Evolutionary conservation across 2,113 vertebrate species (phyloP).

Genomic region (Grammomys dolichurus): DNA sequence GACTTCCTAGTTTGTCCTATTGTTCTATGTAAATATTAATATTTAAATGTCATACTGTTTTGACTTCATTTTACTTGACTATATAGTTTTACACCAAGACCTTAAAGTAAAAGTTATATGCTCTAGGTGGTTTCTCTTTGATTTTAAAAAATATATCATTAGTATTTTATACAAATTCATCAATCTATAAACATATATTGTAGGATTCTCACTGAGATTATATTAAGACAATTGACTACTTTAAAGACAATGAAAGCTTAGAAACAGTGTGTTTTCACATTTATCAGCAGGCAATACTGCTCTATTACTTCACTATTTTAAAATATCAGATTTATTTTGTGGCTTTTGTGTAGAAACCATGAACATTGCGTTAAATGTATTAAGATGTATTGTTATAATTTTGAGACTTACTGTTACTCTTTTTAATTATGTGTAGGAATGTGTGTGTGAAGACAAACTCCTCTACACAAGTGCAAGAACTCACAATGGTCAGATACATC

Average conservation of each 20-base stretch:
- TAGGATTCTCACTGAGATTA: neutral
- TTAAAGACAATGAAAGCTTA: conserved; percentile 19
- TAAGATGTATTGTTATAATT: neutral
- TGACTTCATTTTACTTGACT: neutral
- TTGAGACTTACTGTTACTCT: neutral
- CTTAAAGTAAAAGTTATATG: neutral
- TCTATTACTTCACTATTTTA: neutral
- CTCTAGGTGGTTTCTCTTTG: neutral
- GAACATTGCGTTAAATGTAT: neutral
- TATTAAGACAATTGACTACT: neutral
- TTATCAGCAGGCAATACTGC: neutral
- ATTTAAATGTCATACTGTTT: neutral
- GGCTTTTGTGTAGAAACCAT: neutral
- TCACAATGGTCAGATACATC: neutral
- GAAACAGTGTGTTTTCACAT: neutral
- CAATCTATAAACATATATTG: neutral
- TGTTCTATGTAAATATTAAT: neutral
- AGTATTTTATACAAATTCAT: neutral
- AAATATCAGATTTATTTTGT: neutral
- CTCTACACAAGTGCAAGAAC: neutral
- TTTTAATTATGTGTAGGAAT: neutral
- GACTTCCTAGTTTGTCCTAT: neutral
- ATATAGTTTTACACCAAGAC: neutral
- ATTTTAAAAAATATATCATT: no score
- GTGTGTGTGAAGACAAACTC: neutral